Evolutionary conservation across 2,797 vertebrate species (phyloP), one percentile per base, ranked within the genome.

Genomic region (Phalanger gymnotis): DNA sequence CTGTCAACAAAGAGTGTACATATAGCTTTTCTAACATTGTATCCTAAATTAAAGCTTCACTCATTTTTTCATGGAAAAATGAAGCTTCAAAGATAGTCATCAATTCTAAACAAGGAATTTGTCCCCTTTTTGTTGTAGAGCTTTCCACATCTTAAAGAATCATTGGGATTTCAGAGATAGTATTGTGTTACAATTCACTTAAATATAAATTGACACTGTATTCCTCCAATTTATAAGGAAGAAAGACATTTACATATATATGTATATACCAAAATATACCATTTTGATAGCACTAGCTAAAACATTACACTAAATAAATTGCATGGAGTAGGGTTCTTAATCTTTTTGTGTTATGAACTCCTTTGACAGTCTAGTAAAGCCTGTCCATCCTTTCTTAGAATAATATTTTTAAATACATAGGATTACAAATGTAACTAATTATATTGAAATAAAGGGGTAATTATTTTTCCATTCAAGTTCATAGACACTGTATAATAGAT

Each of bases 1-100:
- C 10, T 91, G 34, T 95, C 87, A 47, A 1, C 93, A 54, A 91
- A 91, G 1, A 53, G 22, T 95, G 56, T 96, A 56, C 3, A 27
- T 55, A 47, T 55, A 27, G 16, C 31, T 95, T 96, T 94, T 53
- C 40, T 91, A 47, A 95, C 1, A 47, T 56, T 91, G 0, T 91
- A 89, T 81, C 92, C 22, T 94, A 25, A 92, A 47, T 95, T 92
- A 92, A 81, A 55, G 52, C 52, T 95, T 92, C 22, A 93, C 73
- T 81, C 1, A 47, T 47, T 27, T 47, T 47, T 81, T 90, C 22
- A 92, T 7, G 91, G 87, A 90, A 81, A 73, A 95, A 94, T 81
- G 7, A 2, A 51, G 51, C 91, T 73, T 81, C 12, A 30, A 58
- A 93, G 53, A 55, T 92, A 94, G 93, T 96, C 56, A 25, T n/a